Evolutionary conservation across 1,140 invertebrate species (phyloP), one percentile per base, ranked within the genome.

Genomic region (Mamestra configurata): DNA sequence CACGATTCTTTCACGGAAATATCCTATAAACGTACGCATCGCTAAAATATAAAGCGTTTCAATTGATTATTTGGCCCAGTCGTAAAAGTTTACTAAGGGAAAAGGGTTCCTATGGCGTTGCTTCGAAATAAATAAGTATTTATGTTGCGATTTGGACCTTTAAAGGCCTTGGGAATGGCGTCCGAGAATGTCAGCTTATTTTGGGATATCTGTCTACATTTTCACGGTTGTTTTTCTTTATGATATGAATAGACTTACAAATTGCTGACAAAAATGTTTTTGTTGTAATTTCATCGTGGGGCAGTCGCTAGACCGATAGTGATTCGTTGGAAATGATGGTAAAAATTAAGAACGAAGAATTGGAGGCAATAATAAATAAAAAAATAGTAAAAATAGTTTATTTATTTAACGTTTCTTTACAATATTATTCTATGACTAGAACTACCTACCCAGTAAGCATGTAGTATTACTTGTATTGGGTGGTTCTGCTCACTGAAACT

Each of bases 81-180:
- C 51, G 71, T 73, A 73, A 73, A 57, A 73, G n/a, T 73, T 73
- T 73, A 73, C 71, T 37, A 51, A 57, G 71, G 35, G 35, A 57
- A 61, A 61, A 73, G 71, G 71, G 71, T 73, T 73, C 8, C 51
- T 37, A 49, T 49, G 22, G 24, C 70, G 6, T 72, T 72, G n/a
- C 46, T 55, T 10, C 31, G 15, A 31, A 73, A 73, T 73, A 73
- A 73, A 73, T 73, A 57, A 73, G 71, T 57, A 73, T 73, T 73
- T 57, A 73, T 73, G 31, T 20, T 18, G 31, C 51, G 10, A 73
- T 73, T 73, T 73, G 71, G 51, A 18, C 51, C 51, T 40, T 55
- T 73, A 53, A 73, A 73, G 18, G 49, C 46, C 18, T 55, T 71
- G 13, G 46, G 46, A 18, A 72, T 49, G 22, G 22, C 27, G 40